Evolutionary conservation across 2,113 vertebrate genomes (phyloP).

Genomic region (Uropsilus gracilis): DNA sequence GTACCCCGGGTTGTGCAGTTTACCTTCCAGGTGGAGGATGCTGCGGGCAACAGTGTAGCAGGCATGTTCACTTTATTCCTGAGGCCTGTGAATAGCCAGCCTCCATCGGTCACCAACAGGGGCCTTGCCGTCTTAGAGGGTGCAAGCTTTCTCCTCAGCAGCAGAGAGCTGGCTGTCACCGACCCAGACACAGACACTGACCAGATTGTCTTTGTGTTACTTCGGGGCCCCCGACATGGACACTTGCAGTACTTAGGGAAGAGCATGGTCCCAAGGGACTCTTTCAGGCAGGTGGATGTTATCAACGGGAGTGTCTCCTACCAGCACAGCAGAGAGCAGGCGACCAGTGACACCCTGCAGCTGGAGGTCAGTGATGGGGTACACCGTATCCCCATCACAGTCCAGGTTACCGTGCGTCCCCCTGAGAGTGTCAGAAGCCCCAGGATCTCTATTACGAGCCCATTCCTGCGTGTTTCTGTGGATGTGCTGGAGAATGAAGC

Average conservation of each 20-base stretch:
- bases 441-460: constrained; percentile 63
- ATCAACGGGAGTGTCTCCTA: constrained; percentile 86
- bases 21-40: constrained; percentile 81
- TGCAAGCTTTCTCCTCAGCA: constrained; percentile 77
- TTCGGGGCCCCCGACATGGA: constrained; percentile 85
- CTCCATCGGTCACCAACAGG: constrained; percentile 81
- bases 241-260: constrained; percentile 86
- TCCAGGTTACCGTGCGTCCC: constrained; percentile 74
- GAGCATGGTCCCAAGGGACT: constrained; percentile 86
- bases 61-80: constrained; percentile 83
- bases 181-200: constrained; percentile 90
- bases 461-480: constrained; percentile 69
- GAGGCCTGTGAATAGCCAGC: constrained; percentile 81
- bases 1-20: constrained; percentile 80
- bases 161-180: constrained; percentile 86
- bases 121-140: constrained; percentile 79
- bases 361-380: constrained; percentile 82
- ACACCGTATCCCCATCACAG: constrained; percentile 76
- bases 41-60: constrained; percentile 75
- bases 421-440: constrained; percentile 58
- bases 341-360: constrained; percentile 74
- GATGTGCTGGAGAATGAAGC: constrained; percentile 81
- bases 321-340: constrained; percentile 75
- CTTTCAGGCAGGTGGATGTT: constrained; percentile 88
- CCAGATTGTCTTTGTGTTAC: constrained; percentile 87